Percentiles rank a stretch among this genome's conserved stretches.
Evolutionary conservation across 2,113 vertebrate species (phyloP).

Genomic region (Spermophilus dauricus): DNA sequence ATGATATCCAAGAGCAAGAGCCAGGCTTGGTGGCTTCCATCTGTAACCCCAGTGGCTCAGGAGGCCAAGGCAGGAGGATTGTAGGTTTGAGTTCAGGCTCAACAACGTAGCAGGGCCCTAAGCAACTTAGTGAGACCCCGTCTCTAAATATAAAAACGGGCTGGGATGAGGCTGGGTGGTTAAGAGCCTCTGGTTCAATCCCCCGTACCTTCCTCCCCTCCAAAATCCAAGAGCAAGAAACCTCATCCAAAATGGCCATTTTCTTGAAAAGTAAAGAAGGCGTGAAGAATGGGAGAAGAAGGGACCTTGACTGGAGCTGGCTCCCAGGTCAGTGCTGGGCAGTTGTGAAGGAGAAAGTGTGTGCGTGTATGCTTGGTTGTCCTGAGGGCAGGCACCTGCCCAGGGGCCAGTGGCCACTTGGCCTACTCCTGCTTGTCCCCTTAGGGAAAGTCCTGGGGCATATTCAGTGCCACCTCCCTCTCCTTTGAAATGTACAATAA

Average conservation of each 20-base stretch:
- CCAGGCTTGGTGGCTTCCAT: too few species aligned
- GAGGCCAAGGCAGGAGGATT: too few species aligned
- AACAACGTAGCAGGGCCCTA: too few species aligned
- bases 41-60: too few species aligned
- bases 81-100: too few species aligned
- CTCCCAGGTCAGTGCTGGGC: constrained; percentile 26
- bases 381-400: background rate
- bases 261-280: background rate
- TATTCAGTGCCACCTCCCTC: background rate
- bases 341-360: background rate
- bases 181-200: too few species aligned
- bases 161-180: too few species aligned
- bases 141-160: too few species aligned
- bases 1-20: constrained; percentile 33
- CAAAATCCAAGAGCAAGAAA: constrained; percentile 55
- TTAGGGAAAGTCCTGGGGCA: background rate
- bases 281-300: background rate
- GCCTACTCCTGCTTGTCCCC: background rate
- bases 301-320: background rate
- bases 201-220: background rate
- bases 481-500: constrained; percentile 1
- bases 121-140: too few species aligned
- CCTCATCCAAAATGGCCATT: constrained; percentile 1
- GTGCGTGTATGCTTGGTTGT: background rate
- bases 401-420: background rate